Evolutionary conservation across 2,888 invertebrate genomes (phyloP).

Genomic region (Brachyptera putata): DNA sequence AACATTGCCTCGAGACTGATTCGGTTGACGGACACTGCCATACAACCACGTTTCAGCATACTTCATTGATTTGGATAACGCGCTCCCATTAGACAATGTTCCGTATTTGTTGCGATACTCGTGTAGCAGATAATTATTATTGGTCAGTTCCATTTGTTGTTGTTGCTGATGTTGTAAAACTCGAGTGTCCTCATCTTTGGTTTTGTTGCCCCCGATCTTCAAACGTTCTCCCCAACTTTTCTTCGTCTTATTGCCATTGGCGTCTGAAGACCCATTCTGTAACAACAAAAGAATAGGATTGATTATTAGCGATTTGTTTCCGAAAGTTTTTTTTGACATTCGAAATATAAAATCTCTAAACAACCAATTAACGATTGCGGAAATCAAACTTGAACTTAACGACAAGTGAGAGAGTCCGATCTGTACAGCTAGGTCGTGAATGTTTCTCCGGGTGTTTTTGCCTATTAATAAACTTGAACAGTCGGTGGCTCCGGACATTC

Average conservation of each 20-base stretch:
- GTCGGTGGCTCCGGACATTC: too few relatives aligned
- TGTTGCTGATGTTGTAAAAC: constrained; percentile 20
- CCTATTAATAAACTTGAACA: too few relatives aligned
- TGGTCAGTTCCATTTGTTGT: constrained; percentile 33
- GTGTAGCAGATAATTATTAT: constrained; percentile 28
- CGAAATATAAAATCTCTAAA: too few relatives aligned
- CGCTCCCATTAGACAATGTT: constrained; percentile 60
- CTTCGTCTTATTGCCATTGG: constrained; percentile 32
- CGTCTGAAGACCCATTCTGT: constrained; percentile 29
- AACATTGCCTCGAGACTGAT: constrained; percentile 46
- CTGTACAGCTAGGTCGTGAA: too few relatives aligned
- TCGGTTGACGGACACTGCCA: constrained; percentile 45
- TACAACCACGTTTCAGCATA: constrained; percentile 84
- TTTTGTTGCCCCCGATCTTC: constrained; percentile 30
- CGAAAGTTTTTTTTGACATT: background rate
- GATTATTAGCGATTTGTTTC: background rate
- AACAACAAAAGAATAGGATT: constrained; percentile 19
- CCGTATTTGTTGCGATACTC: constrained; percentile 38
- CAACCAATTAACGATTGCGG: too few relatives aligned
- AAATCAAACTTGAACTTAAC: too few relatives aligned
- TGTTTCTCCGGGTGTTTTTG: too few relatives aligned
- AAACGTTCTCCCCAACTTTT: constrained; percentile 33
- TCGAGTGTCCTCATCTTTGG: constrained; percentile 24
- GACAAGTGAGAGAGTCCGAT: too few relatives aligned
- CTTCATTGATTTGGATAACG: constrained; percentile 78